Conservation (phyloP, 2,797 vertebrate genomes). For the Eulemur albifrons region DNA sequence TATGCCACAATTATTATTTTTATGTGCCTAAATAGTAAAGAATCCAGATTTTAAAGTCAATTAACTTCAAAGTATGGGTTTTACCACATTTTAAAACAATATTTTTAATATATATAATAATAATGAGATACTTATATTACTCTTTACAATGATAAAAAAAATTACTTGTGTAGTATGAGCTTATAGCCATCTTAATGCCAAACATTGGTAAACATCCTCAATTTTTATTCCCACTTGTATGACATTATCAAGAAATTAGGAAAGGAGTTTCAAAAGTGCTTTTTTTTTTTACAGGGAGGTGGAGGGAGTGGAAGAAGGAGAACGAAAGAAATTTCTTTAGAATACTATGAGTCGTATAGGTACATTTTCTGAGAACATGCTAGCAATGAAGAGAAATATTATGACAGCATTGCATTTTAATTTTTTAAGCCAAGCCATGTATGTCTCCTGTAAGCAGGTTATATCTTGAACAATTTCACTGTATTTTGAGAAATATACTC, state of each 20-base stretch:
- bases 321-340: not conserved
- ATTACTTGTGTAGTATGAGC: not conserved
- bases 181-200: not conserved
- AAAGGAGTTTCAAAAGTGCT: not conserved
- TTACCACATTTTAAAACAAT: not conserved
- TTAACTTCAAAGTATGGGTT: not conserved
- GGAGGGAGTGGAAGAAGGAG: not conserved
- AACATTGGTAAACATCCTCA: not conserved
- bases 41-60: not conserved
- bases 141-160: not conserved
- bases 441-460: slow-evolving; percentile 11
- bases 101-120: not conserved
- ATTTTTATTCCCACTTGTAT: not conserved
- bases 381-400: not conserved
- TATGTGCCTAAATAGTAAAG: not conserved
- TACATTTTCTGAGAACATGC: not conserved
- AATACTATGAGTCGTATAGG: not conserved
- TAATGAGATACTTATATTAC: not conserved
- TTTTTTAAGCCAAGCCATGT: not conserved
- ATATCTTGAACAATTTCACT: not conserved
- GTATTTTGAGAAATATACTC: not conserved
- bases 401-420: not conserved
- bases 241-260: not conserved
- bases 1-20: not conserved
- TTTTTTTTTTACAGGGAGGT: not conserved